Evolutionary conservation across 2,113 vertebrate species (phyloP).

Genomic region (Toxotes chatareus): DNA sequence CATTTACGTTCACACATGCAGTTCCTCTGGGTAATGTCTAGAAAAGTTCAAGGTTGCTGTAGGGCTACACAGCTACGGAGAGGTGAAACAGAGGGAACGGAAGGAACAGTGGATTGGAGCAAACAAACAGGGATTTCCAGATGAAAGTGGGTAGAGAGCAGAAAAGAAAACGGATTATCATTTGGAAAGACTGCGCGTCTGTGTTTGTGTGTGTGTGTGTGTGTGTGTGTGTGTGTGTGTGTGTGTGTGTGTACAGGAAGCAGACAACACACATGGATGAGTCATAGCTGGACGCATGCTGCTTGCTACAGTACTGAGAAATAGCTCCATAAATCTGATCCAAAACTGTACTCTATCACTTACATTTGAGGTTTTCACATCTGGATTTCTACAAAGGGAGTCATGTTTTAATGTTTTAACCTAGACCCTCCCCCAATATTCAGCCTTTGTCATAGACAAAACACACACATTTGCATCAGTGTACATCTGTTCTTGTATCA

Average conservation of each 20-base stretch:
- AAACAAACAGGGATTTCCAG: conserved; percentile 64
- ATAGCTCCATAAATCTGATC: conserved; percentile 8
- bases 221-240: neutral
- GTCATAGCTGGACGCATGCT: conserved; percentile 56
- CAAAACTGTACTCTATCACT: neutral
- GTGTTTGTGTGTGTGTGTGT: conserved; percentile 14
- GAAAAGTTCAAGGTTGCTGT: too few species aligned
- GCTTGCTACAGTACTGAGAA: conserved; percentile 22
- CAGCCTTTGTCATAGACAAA: neutral
- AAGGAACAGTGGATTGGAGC: conserved; percentile 37
- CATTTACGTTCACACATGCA: too few species aligned
- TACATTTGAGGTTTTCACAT: neutral
- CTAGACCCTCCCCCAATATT: neutral
- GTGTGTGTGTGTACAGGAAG: conserved; percentile 1
- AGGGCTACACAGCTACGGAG: too few species aligned
- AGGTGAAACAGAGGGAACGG: conserved; percentile 35
- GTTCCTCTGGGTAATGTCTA: too few species aligned
- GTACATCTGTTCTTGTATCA: conserved; percentile 21
- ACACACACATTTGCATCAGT: neutral
- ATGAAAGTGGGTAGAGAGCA: conserved; percentile 49
- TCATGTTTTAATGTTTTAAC: neutral
- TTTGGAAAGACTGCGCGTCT: conserved; percentile 17
- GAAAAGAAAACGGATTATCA: conserved; percentile 53
- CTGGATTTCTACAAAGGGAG: neutral
- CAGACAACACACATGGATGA: conserved; percentile 51